These are phyloP conservation scores for Ectemnius lituratus DNA, from an alignment of 2,888 invertebrate species.

Conservation along the genomic window DNA sequence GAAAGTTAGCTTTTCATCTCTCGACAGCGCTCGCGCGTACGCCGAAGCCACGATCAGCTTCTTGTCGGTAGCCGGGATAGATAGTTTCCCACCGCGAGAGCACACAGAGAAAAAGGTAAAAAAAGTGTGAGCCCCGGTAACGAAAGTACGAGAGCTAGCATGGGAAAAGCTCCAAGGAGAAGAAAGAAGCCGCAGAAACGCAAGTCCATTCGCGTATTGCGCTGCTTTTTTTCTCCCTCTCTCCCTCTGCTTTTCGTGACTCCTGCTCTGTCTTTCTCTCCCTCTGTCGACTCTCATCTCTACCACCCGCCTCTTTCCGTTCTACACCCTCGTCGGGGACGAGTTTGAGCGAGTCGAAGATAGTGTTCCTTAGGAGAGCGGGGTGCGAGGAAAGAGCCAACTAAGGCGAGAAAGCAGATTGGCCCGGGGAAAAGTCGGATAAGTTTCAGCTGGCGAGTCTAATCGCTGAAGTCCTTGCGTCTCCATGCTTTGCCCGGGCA, in stretches of 20 bases:
- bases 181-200: slow-evolving; percentile 12
- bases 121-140: slow-evolving; percentile 11
- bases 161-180: no score
- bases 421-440: slow-evolving; percentile 48
- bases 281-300: not conserved
- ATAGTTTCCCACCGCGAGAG: not conserved
- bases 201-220: slow-evolving; percentile 19
- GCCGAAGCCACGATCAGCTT: slow-evolving; percentile 31
- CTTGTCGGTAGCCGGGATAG: slow-evolving; percentile 25
- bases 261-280: not conserved
- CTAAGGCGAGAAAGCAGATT: slow-evolving; percentile 43
- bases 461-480: slow-evolving; percentile 53
- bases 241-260: slow-evolving; percentile 9
- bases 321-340: slow-evolving; percentile 22
- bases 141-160: not conserved
- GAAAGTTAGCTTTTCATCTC: slow-evolving; percentile 68
- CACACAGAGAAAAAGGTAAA: not conserved
- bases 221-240: not conserved
- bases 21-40: slow-evolving; percentile 43
- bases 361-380: slow-evolving; percentile 38
- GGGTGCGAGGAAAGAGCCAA: slow-evolving; percentile 41
- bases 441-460: slow-evolving; percentile 58
- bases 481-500: slow-evolving; percentile 34
- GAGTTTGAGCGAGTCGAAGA: slow-evolving; percentile 33
- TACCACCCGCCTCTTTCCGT: slow-evolving; percentile 3